phyloP scores from a whole-genome alignment of 2,113 vertebrate genomes.

The Neodon shergylaensis region DNA sequence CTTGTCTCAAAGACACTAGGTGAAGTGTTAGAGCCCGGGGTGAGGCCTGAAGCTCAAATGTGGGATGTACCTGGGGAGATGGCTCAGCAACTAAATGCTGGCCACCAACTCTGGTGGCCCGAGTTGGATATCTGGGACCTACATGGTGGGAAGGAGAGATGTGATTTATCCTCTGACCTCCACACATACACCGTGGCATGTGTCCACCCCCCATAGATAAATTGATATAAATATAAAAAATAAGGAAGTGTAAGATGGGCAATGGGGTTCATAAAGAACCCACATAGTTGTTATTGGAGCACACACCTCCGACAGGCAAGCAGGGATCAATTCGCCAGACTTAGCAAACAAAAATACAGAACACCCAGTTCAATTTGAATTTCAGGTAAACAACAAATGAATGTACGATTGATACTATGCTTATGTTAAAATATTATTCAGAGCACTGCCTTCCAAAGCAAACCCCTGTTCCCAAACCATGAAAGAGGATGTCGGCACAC shows the following conservation, averaged over 20 bases:
- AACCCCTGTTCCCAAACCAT: not conserved
- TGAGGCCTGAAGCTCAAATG: too few species aligned
- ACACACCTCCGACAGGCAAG: not conserved
- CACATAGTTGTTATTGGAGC: too few species aligned
- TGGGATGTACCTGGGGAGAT: too few species aligned
- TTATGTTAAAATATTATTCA: not conserved
- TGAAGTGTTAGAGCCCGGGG: rapidly evolving
- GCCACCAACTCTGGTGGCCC: too few species aligned
- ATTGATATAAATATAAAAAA: not conserved
- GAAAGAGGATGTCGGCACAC: not conserved
- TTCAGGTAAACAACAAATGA: not conserved
- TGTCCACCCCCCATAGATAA: not conserved
- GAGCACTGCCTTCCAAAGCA: not conserved
- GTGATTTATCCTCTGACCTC: not conserved
- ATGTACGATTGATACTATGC: not conserved
- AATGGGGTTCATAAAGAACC: not conserved
- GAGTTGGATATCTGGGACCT: not conserved
- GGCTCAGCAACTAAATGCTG: not conserved
- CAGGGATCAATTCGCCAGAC: not conserved
- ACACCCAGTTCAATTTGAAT: not conserved
- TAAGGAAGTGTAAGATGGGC: not conserved
- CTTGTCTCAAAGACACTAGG: not conserved
- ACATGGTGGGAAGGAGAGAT: not conserved
- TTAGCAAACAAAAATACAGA: not conserved
- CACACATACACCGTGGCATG: not conserved